Percentiles rank a stretch among this genome's conserved stretches.
These are phyloP conservation scores for Piezodorus guildinii DNA, from an alignment of 1,140 invertebrate species.

Conservation along the genomic window DNA sequence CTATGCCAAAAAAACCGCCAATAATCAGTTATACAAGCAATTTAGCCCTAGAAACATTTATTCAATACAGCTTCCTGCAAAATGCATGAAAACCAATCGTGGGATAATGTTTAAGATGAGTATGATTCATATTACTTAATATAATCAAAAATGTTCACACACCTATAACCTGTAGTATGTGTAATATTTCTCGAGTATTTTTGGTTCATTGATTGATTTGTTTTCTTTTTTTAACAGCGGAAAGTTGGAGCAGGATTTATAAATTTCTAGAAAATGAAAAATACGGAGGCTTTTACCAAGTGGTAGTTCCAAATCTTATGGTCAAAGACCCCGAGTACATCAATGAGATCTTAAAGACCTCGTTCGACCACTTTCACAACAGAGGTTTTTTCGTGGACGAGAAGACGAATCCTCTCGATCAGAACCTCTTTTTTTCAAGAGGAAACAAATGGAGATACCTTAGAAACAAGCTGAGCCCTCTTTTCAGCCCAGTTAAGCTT, in stretches of 20 bases:
- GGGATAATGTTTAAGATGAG: too few relatives aligned
- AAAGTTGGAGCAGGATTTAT: background rate
- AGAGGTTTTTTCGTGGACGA: background rate
- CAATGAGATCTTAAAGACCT: background rate
- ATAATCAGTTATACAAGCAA: too few relatives aligned
- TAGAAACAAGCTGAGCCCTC: background rate
- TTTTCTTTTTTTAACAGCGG: too few relatives aligned
- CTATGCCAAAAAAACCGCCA: too few relatives aligned
- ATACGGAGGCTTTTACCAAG: slow-evolving; percentile 4
- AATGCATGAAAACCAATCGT: too few relatives aligned
- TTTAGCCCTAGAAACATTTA: too few relatives aligned
- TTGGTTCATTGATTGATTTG: too few relatives aligned
- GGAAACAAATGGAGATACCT: background rate
- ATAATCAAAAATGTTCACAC: too few relatives aligned
- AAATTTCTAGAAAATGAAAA: background rate
- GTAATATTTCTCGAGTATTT: too few relatives aligned
- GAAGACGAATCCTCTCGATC: background rate
- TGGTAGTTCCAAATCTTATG: background rate
- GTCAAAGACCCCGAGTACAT: background rate
- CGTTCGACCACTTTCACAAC: background rate
- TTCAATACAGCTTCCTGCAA: too few relatives aligned
- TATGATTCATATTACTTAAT: too few relatives aligned
- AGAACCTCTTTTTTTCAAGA: background rate
- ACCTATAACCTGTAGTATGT: too few relatives aligned
- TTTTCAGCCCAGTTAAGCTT: background rate